Evolutionary conservation across 2,888 invertebrate species (phyloP).

Genomic region (Nebria salina): DNA sequence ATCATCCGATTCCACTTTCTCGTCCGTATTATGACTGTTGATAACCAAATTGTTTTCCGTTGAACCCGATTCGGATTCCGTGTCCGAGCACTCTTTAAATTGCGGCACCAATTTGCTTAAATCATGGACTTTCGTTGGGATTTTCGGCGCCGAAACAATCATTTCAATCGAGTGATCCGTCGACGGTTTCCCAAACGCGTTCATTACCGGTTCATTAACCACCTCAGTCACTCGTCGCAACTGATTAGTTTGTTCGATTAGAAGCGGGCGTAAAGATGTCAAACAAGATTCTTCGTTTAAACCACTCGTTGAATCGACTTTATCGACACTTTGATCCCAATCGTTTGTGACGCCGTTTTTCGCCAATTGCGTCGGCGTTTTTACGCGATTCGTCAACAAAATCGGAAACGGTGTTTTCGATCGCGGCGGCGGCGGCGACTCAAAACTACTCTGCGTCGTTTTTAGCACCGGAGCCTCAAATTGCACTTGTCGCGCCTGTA

Average conservation of each 20-base stretch:
- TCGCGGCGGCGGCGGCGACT: too few relatives aligned
- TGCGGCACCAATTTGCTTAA: constrained; percentile 23
- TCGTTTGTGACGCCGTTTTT: not conserved
- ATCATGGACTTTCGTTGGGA: too few relatives aligned
- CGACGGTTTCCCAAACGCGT: not conserved
- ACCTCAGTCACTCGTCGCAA: too few relatives aligned
- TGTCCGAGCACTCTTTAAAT: constrained; percentile 14
- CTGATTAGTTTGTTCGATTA: not conserved
- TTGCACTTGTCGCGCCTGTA: too few relatives aligned
- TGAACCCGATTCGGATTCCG: constrained; percentile 30
- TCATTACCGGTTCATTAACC: too few relatives aligned
- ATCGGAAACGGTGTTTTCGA: too few relatives aligned
- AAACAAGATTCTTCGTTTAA: constrained; percentile 7
- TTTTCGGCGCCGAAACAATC: too few relatives aligned
- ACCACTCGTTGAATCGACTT: constrained; percentile 34
- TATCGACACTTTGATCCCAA: constrained; percentile 11
- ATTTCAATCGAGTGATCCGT: not conserved
- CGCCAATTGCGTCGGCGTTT: not conserved
- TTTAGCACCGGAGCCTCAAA: too few relatives aligned
- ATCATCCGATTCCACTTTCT: constrained; percentile 21
- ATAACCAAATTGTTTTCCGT: not conserved
- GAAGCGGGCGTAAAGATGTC: too few relatives aligned
- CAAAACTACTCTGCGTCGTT: too few relatives aligned
- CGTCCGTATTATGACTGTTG: constrained; percentile 19
- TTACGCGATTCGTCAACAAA: too few relatives aligned